These are phyloP conservation scores for Rhea americana DNA, from an alignment of 2,113 vertebrate genomes.

Conservation along the genomic window DNA sequence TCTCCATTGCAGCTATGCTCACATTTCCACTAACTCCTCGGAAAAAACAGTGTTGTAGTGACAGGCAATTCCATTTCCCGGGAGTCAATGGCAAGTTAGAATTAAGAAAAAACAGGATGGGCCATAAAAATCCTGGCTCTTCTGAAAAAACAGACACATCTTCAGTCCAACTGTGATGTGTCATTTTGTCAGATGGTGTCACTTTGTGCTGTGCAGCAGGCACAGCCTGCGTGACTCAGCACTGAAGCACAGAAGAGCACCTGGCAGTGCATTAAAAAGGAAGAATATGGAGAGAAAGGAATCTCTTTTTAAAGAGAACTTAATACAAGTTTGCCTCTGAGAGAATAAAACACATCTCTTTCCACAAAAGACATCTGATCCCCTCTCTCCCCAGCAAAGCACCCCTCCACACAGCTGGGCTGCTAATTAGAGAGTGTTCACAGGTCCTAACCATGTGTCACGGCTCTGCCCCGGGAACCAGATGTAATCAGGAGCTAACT, in stretches of 20 bases:
- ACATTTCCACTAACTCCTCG: neutral
- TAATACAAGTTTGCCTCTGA: neutral
- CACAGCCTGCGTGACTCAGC: conserved; percentile 25
- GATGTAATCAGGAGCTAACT: neutral
- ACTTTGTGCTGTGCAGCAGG: conserved; percentile 2
- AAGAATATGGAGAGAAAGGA: conserved; percentile 5
- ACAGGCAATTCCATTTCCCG: neutral
- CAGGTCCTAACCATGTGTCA: neutral
- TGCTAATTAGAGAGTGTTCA: conserved; percentile 12
- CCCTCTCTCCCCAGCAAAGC: neutral
- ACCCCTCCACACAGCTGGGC: neutral
- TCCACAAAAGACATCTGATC: neutral
- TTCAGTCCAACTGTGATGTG: neutral
- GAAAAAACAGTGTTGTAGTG: neutral
- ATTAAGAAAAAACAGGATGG: neutral
- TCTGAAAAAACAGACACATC: neutral
- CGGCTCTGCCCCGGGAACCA: neutral
- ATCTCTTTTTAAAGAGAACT: conserved; percentile 24
- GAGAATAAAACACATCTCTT: neutral
- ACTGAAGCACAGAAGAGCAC: neutral
- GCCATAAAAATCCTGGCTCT: neutral
- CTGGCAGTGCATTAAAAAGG: neutral
- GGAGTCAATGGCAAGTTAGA: neutral
- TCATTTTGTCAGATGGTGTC: conserved; percentile 38
- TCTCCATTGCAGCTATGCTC: neutral